Percentiles rank a stretch among this genome's conserved stretches.
Conservation (phyloP, 2,797 vertebrate genomes). For the Harpagifer antarcticus region DNA sequence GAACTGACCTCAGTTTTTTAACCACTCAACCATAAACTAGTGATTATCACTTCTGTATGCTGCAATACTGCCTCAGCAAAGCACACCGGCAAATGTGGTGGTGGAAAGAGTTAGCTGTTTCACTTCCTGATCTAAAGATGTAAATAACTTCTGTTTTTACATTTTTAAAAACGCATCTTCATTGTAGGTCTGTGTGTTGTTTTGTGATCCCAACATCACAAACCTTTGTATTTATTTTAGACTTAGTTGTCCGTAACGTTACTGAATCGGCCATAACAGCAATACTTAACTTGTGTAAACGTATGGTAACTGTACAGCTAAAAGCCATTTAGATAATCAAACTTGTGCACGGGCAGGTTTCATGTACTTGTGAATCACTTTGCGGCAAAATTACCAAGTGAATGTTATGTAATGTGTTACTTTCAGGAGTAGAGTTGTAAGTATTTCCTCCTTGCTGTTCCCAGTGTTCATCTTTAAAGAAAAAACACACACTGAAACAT, state of each 20-base stretch:
- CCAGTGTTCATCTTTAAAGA: too few species aligned
- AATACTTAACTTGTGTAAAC: too few species aligned
- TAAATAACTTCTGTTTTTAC: conserved; percentile 4
- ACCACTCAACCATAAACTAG: neutral
- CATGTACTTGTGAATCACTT: neutral
- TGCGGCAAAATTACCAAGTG: neutral
- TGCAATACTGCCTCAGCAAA: conserved; percentile 7
- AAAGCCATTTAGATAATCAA: neutral
- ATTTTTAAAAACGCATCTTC: neutral
- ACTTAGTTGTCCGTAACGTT: neutral
- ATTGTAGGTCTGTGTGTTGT: neutral
- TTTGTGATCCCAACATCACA: neutral
- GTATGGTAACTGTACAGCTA: neutral
- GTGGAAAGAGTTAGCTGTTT: conserved; percentile 19
- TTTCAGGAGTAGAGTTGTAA: too few species aligned
- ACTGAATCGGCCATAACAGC: neutral
- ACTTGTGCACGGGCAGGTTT: neutral
- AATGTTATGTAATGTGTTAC: too few species aligned
- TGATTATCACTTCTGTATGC: neutral
- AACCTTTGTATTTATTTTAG: neutral
- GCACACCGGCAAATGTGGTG: neutral
- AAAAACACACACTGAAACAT: too few species aligned
- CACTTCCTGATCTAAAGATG: conserved; percentile 22
- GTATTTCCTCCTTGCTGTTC: too few species aligned
- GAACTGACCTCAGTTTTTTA: neutral